Evolutionary conservation across 2,888 invertebrate species (phyloP).

Genomic region (Criorhina ranunculi): DNA sequence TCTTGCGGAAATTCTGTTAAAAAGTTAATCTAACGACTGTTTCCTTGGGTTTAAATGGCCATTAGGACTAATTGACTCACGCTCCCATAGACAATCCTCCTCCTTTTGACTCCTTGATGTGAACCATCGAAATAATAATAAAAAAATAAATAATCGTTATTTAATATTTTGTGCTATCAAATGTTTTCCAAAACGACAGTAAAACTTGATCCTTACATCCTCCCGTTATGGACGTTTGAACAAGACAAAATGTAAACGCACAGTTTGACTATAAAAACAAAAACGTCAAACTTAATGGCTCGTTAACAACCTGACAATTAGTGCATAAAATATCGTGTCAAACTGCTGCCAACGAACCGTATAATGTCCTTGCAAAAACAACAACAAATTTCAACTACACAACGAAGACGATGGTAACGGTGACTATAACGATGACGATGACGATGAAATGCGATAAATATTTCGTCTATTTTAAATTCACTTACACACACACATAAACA

Average conservation of each 20-base stretch:
- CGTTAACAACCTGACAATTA: conserved; percentile 68
- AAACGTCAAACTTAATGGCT: conserved; percentile 61
- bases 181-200: conserved; percentile 16
- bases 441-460: conserved; percentile 41
- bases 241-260: background rate
- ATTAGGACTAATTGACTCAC: conserved; percentile 40
- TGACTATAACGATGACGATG: background rate
- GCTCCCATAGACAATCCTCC: background rate
- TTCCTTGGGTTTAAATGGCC: conserved; percentile 7
- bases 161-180: conserved; percentile 37
- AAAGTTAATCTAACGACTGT: conserved; percentile 11
- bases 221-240: background rate
- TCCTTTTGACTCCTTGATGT: background rate
- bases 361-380: conserved; percentile 37
- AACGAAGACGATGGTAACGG: too few relatives aligned
- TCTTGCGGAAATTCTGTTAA: background rate
- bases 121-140: conserved; percentile 15
- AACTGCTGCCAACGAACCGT: conserved; percentile 62
- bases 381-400: too few relatives aligned
- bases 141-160: conserved; percentile 23
- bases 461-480: conserved; percentile 23
- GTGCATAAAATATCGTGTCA: conserved; percentile 63
- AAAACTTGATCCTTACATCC: background rate
- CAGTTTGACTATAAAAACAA: background rate
- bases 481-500: conserved; percentile 2